Evolutionary conservation across 1,140 invertebrate species (phyloP).

Genomic region (Trypoxylus dichotomus): DNA sequence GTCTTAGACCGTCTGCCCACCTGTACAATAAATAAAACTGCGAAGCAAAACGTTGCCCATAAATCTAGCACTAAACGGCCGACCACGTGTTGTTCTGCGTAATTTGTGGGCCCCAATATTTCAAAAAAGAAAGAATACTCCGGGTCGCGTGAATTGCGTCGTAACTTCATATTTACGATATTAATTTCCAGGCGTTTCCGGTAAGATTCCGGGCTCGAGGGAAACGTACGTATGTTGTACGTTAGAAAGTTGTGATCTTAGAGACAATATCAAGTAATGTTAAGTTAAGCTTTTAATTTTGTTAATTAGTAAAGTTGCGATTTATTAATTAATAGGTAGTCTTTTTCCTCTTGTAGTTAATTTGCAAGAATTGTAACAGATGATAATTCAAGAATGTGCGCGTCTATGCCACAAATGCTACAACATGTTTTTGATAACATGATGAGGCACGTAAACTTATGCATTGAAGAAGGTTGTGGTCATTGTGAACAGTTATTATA

Average conservation of each 20-base stretch:
- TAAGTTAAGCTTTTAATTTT: too few relatives aligned
- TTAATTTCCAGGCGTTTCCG: slow-evolving; percentile 50
- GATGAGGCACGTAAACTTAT: too few relatives aligned
- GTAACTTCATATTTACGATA: slow-evolving; percentile 53
- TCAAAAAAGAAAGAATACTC: slow-evolving; percentile 45
- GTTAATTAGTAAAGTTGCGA: neutral
- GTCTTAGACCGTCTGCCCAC: slow-evolving; percentile 39
- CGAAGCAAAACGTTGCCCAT: slow-evolving; percentile 45
- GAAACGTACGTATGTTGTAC: neutral
- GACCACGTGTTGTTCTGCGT: slow-evolving; percentile 48
- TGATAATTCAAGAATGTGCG: too few relatives aligned
- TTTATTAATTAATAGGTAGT: too few relatives aligned
- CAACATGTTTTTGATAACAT: too few relatives aligned
- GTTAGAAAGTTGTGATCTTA: too few relatives aligned
- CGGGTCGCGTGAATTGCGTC: slow-evolving; percentile 47
- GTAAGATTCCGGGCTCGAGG: neutral
- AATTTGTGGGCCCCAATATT: slow-evolving; percentile 49
- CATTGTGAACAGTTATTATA: too few relatives aligned
- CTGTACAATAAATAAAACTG: slow-evolving; percentile 48
- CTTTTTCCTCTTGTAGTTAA: too few relatives aligned
- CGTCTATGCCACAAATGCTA: too few relatives aligned
- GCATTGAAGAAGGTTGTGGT: too few relatives aligned
- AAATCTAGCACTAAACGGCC: slow-evolving; percentile 45
- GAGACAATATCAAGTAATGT: too few relatives aligned
- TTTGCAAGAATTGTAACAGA: too few relatives aligned